A percentile compares a stretch with the other conserved stretches of the same genome.
These are phyloP conservation scores for Sialis fuliginosa DNA, from an alignment of 2,888 invertebrate species.

Conservation along the genomic window DNA sequence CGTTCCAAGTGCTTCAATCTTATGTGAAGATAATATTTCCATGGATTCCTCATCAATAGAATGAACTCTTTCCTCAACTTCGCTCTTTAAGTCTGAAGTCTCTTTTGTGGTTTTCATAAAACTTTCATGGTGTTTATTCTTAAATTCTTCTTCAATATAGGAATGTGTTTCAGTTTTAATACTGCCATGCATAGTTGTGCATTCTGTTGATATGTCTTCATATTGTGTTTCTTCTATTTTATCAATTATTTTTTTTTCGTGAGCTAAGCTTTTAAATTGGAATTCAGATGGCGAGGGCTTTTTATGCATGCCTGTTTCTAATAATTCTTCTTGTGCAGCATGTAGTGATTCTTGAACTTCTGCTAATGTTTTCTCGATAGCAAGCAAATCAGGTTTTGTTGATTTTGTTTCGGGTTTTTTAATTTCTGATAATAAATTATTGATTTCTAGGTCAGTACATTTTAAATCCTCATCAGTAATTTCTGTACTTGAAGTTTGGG, in stretches of 20 bases:
- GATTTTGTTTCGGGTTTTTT: constrained; percentile 22
- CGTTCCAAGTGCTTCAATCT: too few relatives aligned
- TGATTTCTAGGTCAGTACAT: constrained; percentile 49
- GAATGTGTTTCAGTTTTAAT: neutral
- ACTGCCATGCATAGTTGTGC: neutral
- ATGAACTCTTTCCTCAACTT: constrained; percentile 11
- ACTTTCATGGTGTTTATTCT: constrained; percentile 13
- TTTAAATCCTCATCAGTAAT: constrained; percentile 48
- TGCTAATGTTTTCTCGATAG: constrained; percentile 50
- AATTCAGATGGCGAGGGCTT: constrained; percentile 60
- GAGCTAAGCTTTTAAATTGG: constrained; percentile 43
- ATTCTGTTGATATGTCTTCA: constrained; percentile 15
- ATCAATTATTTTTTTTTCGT: constrained; percentile 24
- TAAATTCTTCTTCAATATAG: constrained; percentile 10
- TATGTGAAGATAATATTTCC: neutral
- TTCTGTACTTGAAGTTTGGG: constrained; percentile 34
- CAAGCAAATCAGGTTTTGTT: constrained; percentile 33
- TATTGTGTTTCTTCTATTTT: constrained; percentile 19
- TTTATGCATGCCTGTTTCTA: constrained; percentile 30
- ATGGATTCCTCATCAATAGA: constrained; percentile 10
- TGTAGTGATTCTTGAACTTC: constrained; percentile 55
- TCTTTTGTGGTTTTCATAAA: constrained; percentile 7
- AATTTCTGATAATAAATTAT: constrained; percentile 39
- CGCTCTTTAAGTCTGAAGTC: constrained; percentile 10
- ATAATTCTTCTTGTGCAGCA: constrained; percentile 49